Evolutionary conservation across 1,140 invertebrate genomes (phyloP).

Genomic region (Drosophila lacertosa): DNA sequence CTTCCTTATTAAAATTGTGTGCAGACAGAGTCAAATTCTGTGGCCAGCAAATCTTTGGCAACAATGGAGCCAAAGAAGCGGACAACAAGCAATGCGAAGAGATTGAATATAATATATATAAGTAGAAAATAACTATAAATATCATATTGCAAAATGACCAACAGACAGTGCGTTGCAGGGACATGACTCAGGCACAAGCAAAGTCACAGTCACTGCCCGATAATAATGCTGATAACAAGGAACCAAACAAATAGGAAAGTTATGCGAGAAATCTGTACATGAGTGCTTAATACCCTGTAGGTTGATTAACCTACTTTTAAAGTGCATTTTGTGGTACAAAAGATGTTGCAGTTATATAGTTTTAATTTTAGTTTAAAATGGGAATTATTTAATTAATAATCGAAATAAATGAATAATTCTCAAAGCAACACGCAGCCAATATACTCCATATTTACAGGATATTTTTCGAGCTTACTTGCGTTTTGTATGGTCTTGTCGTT

Average conservation of each 20-base stretch:
- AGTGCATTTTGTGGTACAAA: too few relatives aligned
- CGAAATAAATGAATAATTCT: too few relatives aligned
- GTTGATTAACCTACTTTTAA: too few relatives aligned
- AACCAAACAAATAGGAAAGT: conserved; percentile 37
- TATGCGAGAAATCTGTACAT: background rate
- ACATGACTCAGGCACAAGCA: conserved; percentile 17
- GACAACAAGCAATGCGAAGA: conserved; percentile 36
- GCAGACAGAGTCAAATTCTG: conserved; percentile 62
- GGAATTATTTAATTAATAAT: too few relatives aligned
- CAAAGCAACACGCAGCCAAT: background rate
- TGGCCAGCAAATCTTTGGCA: conserved; percentile 50
- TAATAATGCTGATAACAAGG: conserved; percentile 51
- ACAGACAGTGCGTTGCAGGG: conserved; percentile 36
- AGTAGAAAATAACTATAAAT: conserved; percentile 80
- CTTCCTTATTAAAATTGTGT: conserved; percentile 67
- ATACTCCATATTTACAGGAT: conserved; percentile 13
- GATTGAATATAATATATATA: conserved; percentile 72
- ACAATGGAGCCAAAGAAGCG: conserved; percentile 32
- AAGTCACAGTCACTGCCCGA: conserved; percentile 27
- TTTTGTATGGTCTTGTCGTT: conserved; percentile 34
- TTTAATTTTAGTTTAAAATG: too few relatives aligned
- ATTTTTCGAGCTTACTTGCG: conserved; percentile 26
- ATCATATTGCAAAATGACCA: conserved; percentile 76
- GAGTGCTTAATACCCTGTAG: conserved; percentile 2
- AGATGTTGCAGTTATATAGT: too few relatives aligned